phyloP scores from a whole-genome alignment of 2,113 vertebrate species.

The Platichthys flesus region DNA sequence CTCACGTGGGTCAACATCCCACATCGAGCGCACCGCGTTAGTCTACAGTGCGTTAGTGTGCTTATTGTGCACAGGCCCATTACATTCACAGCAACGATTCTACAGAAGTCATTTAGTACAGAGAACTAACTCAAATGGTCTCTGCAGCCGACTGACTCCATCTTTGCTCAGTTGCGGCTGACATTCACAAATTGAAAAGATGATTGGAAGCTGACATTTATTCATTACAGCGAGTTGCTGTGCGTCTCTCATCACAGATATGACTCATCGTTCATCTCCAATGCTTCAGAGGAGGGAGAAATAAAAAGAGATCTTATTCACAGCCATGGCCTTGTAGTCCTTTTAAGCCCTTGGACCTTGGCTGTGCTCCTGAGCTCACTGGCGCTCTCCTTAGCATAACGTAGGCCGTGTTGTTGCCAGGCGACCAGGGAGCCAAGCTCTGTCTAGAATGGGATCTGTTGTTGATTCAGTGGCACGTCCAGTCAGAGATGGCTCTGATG shows the following conservation, averaged over 20 bases:
- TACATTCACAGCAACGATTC: neutral
- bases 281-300: neutral
- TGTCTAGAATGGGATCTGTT: slow-evolving; percentile 74
- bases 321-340: slow-evolving; percentile 55
- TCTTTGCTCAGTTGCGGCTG: too few relatives aligned
- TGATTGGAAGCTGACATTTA: slow-evolving; percentile 41
- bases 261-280: slow-evolving; percentile 51
- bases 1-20: neutral
- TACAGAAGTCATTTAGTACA: neutral
- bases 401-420: slow-evolving; percentile 77
- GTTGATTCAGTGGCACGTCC: slow-evolving; percentile 62
- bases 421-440: slow-evolving; percentile 73
- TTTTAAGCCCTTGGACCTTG: slow-evolving; percentile 46
- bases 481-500: slow-evolving; percentile 69
- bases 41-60: neutral
- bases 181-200: slow-evolving; percentile 14
- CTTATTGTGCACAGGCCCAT: neutral
- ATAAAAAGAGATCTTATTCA: slow-evolving; percentile 43
- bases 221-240: slow-evolving; percentile 7
- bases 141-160: neutral
- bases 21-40: neutral
- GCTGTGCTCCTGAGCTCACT: slow-evolving; percentile 49
- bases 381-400: slow-evolving; percentile 56
- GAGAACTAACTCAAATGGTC: neutral
- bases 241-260: slow-evolving; percentile 28